Evolutionary conservation across 2,888 invertebrate genomes (phyloP).

Genomic region (Cheilosia variabilis): DNA sequence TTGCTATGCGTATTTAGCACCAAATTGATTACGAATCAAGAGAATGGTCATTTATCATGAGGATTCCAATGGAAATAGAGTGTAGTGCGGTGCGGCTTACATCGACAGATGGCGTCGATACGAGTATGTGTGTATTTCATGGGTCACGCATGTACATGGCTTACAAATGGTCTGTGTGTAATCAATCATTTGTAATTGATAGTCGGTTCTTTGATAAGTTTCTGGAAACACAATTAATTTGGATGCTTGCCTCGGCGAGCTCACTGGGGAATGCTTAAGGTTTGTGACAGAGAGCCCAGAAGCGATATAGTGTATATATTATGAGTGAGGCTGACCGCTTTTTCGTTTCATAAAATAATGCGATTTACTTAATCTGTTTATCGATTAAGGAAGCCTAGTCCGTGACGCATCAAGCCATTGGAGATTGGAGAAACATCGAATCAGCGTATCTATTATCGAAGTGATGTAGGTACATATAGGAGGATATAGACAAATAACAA

Average conservation of each 20-base stretch:
- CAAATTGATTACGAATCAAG: conserved; percentile 30
- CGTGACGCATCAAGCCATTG: too few relatives aligned
- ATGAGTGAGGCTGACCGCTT: too few relatives aligned
- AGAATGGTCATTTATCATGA: conserved; percentile 24
- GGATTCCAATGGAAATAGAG: conserved; percentile 6
- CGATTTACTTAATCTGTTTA: too few relatives aligned
- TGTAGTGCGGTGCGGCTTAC: neutral
- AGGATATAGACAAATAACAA: too few relatives aligned
- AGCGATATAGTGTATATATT: neutral
- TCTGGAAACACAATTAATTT: conserved; percentile 51
- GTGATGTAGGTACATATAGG: too few relatives aligned
- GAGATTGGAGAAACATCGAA: too few relatives aligned
- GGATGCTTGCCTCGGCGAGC: conserved; percentile 1
- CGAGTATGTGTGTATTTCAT: neutral
- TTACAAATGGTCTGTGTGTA: conserved; percentile 32
- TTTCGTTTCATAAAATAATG: too few relatives aligned
- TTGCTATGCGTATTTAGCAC: neutral
- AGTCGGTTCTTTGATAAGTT: conserved; percentile 46
- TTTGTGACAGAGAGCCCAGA: neutral
- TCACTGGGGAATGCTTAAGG: neutral
- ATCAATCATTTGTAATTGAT: conserved; percentile 60
- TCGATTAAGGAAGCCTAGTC: too few relatives aligned
- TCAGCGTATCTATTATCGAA: too few relatives aligned
- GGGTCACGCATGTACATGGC: neutral
- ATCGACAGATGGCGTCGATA: conserved; percentile 13